These are phyloP conservation scores for Ceratosolen solmsi DNA, from an alignment of 1,140 invertebrate genomes.

Conservation along the genomic window DNA sequence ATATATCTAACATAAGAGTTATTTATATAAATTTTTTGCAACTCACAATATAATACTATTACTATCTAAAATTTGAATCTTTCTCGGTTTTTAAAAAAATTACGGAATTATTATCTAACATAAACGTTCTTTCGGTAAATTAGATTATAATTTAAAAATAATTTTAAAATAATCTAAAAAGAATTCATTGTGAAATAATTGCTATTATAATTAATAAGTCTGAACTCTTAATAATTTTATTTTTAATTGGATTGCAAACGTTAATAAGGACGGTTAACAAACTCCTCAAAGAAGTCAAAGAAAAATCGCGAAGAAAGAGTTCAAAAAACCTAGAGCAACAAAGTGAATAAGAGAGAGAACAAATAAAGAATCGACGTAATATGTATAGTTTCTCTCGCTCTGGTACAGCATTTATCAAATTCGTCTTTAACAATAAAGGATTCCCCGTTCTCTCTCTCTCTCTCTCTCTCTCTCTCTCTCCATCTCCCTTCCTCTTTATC, in stretches of 20 bases:
- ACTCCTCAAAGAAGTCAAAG: neutral
- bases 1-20: too few species aligned
- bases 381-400: conserved; percentile 8
- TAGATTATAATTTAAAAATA: too few species aligned
- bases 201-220: too few species aligned
- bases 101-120: too few species aligned
- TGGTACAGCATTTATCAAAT: conserved; percentile 26
- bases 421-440: conserved; percentile 10
- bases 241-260: neutral
- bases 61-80: too few species aligned
- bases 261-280: neutral
- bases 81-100: too few species aligned
- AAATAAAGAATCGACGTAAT: neutral
- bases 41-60: too few species aligned
- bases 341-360: neutral
- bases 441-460: neutral
- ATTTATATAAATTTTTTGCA: too few species aligned
- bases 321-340: neutral
- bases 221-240: too few species aligned
- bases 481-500: neutral
- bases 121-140: too few species aligned
- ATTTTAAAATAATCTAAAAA: too few species aligned
- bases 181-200: too few species aligned
- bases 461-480: neutral
- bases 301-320: neutral